Evolutionary conservation across 1,140 invertebrate genomes (phyloP).

Genomic region (Metopolophium dirhodum): DNA sequence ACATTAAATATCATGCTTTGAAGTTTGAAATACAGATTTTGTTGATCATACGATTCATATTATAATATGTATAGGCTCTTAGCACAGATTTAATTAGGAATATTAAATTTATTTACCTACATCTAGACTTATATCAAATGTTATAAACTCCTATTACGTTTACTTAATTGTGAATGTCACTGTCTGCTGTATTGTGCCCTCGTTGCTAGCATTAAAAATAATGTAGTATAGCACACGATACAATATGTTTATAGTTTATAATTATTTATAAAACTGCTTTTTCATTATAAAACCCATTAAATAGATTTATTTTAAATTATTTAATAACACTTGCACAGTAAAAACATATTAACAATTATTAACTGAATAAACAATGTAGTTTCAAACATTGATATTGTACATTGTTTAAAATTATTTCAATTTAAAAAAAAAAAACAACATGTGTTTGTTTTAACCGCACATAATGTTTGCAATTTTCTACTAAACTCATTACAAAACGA

Average conservation of each 20-base stretch:
- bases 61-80: neutral
- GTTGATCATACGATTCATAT: neutral
- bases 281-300: neutral
- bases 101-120: neutral
- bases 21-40: neutral
- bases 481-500: constrained; percentile 9
- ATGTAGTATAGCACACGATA: neutral
- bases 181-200: neutral
- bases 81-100: neutral
- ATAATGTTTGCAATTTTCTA: neutral
- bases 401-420: constrained; percentile 1
- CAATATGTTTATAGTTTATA: neutral
- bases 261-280: neutral
- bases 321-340: neutral
- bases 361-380: neutral
- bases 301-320: constrained; percentile 4
- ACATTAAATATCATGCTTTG: neutral
- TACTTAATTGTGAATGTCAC: neutral
- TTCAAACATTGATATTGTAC: neutral
- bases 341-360: constrained; percentile 11
- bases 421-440: neutral
- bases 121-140: neutral
- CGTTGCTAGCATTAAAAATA: neutral
- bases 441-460: neutral
- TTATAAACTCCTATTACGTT: neutral